Evolutionary conservation across 2,888 invertebrate genomes (phyloP).

Genomic region (Euspilapteryx auroguttella): DNA sequence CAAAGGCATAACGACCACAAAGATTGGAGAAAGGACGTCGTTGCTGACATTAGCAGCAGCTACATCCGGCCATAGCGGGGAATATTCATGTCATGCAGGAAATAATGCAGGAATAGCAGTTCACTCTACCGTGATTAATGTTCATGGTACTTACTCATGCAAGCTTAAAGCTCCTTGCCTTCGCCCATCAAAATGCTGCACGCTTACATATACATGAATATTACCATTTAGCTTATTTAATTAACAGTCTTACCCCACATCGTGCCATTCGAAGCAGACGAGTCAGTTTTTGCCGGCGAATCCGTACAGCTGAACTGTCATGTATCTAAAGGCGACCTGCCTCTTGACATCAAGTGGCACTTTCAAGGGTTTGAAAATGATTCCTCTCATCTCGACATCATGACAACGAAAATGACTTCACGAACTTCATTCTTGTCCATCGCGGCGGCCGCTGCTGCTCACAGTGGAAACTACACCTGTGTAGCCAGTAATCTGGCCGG

Average conservation of each 20-base stretch:
- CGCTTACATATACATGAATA: slow-evolving; percentile 32
- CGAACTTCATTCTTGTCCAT: slow-evolving; percentile 73
- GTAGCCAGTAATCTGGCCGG: slow-evolving; percentile 74
- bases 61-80: slow-evolving; percentile 68
- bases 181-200: slow-evolving; percentile 47
- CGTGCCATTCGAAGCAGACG: slow-evolving; percentile 67
- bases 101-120: slow-evolving; percentile 68
- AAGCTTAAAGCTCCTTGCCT: slow-evolving; percentile 16
- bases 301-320: slow-evolving; percentile 69
- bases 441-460: slow-evolving; percentile 67
- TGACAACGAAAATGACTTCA: slow-evolving; percentile 66
- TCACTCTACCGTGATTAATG: slow-evolving; percentile 64
- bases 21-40: slow-evolving; percentile 66
- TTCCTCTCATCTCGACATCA: slow-evolving; percentile 63
- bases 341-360: slow-evolving; percentile 74
- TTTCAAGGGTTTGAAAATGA: slow-evolving; percentile 66
- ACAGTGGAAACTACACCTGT: slow-evolving; percentile 78
- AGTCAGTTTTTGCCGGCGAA: slow-evolving; percentile 71
- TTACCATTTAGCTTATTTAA: slow-evolving; percentile 44
- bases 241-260: slow-evolving; percentile 69
- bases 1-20: slow-evolving; percentile 59
- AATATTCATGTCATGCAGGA: slow-evolving; percentile 69
- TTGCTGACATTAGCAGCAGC: slow-evolving; percentile 66
- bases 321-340: slow-evolving; percentile 74
- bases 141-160: slow-evolving; percentile 63